Percentiles rank a stretch among this genome's conserved stretches.
These are phyloP conservation scores for Lutraria rhynchaena DNA, from an alignment of 1,140 invertebrate species.

Conservation along the genomic window DNA sequence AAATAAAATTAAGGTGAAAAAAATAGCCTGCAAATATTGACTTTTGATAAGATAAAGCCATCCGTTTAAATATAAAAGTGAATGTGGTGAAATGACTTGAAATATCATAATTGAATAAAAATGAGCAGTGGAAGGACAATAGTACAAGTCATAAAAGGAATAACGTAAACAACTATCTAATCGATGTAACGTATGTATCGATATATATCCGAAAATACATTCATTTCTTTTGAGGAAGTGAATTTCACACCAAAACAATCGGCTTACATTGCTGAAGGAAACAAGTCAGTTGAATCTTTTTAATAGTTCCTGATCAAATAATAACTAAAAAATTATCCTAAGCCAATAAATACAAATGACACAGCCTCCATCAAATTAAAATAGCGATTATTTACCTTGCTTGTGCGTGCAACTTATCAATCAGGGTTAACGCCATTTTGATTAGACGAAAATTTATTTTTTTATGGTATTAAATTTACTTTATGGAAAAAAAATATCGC, in stretches of 20 bases:
- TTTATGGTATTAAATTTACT: no score
- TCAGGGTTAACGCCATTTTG: constrained; percentile 67
- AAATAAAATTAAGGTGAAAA: constrained; percentile 41
- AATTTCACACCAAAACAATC: not conserved
- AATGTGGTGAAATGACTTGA: no score
- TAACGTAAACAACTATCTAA: no score
- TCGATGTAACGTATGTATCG: no score
- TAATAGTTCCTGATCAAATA: not conserved
- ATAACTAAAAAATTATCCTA: not conserved
- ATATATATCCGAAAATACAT: no score
- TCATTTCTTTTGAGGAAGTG: not conserved
- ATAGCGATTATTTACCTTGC: constrained; percentile 60
- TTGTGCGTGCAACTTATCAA: constrained; percentile 65
- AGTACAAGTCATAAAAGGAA: no score
- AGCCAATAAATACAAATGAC: not conserved
- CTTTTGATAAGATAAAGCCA: no score
- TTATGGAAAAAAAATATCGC: no score
- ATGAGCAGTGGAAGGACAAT: no score
- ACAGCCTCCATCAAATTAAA: not conserved
- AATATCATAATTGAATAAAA: no score
- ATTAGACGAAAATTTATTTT: constrained; percentile 12
- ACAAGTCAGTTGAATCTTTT: not conserved
- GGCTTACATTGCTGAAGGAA: not conserved
- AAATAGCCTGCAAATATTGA: no score
- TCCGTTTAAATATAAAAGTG: no score